These are phyloP conservation scores for Sigmodon hispidus DNA, from an alignment of 2,113 vertebrate species.

Conservation along the genomic window DNA sequence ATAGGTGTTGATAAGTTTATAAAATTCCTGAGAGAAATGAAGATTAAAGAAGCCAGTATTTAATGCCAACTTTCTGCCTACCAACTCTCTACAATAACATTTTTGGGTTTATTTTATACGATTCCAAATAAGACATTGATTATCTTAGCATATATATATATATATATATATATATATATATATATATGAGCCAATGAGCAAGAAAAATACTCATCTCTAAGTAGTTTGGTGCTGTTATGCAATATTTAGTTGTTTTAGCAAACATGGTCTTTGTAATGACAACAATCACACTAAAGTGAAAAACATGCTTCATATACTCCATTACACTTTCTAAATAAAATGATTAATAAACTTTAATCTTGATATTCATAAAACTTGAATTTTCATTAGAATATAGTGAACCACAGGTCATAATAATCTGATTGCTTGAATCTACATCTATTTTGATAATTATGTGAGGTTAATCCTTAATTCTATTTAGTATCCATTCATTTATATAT, in stretches of 20 bases:
- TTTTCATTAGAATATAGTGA: not conserved
- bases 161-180: not conserved
- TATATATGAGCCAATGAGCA: too few relatives aligned
- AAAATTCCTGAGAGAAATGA: not conserved
- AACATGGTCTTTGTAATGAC: not conserved
- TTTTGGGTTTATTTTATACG: not conserved
- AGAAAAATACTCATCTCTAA: not conserved
- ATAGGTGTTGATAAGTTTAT: not conserved
- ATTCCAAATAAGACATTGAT: not conserved
- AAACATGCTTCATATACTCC: not conserved
- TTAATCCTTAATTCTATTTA: not conserved
- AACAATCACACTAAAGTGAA: not conserved
- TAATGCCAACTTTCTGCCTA: not conserved
- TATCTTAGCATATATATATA: not conserved
- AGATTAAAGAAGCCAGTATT: not conserved
- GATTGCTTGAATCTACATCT: not conserved
- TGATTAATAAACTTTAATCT: not conserved
- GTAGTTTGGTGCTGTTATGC: not conserved
- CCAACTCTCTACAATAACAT: not conserved
- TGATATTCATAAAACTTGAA: not conserved
- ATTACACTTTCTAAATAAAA: not conserved
- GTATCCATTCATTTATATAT: not conserved
- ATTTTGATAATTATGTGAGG: not conserved
- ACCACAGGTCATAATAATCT: not conserved
- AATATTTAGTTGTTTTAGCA: not conserved